Base-by-base conservation (phyloP, 1,140 invertebrate species). In the Bombus impatiens region DNA sequence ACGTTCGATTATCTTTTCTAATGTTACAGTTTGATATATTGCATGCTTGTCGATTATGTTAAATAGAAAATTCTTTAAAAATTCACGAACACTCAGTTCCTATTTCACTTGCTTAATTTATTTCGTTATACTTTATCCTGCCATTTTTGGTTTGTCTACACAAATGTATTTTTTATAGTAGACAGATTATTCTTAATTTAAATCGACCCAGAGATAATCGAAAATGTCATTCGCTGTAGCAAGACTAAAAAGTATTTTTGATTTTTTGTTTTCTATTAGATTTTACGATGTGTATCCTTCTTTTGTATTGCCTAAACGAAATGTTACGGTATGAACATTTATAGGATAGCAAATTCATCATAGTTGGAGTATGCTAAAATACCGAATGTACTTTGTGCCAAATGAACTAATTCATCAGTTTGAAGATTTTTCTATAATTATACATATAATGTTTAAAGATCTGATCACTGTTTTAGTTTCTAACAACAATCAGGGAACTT, bases 311-410 rank as follows among this genome's bases (percentile, higher is more conserved):
- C 81, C 86, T 89, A 87, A 89, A 91, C 84, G 83, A 85, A 87
- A 88, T 71, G 81, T 88, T 89, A 91, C 87, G 86, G 81, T 90
- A 88, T 83, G 86, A 86, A 91, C 90, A 89, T 79, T 86, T 70
- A 91, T 93, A 93, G 89, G 81, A 83, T 93, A 93, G 89, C 80
- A 87, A 88, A 93, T 90, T 90, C 91, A 89, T 88, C 72, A 90
- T 90, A 91, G 88, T 92, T 89, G 90, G 90, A 94, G 91, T 92
- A 92, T 88, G 83, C 87, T 92, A 92, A 88, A 86, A 90, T 92
- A 91, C 85, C 84, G 86, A 91, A 91, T 94, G 87, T 93, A 94
- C 87, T 92, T 88, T 93, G 93, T 94, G 93, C 93, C 93, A 94
- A 94, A 94, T 93, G 88, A 92, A 90, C 65, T 32, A 77, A 86